These are phyloP conservation scores for Tubulanus polymorphus DNA, from an alignment of 2,888 invertebrate genomes.

Conservation along the genomic window DNA sequence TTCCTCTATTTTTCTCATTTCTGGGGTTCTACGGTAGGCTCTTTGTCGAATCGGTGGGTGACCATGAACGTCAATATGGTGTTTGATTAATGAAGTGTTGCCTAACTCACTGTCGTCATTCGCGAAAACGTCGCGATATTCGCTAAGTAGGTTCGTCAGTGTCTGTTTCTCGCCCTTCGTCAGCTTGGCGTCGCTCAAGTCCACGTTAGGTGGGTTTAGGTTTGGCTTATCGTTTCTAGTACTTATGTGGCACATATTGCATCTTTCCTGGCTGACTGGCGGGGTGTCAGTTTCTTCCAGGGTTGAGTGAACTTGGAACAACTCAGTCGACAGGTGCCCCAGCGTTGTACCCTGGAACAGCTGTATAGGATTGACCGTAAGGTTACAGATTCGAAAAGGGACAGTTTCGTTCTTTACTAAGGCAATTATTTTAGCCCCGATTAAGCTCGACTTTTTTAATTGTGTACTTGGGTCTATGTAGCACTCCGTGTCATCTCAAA, in stretches of 20 bases:
- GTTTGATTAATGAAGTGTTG: background rate
- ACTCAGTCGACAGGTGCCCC: background rate
- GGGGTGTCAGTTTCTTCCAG: too few species aligned
- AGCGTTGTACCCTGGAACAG: background rate
- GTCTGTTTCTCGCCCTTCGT: background rate
- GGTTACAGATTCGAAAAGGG: background rate
- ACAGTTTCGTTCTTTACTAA: background rate
- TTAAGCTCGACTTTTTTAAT: background rate
- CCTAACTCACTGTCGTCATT: background rate
- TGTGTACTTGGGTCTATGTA: background rate
- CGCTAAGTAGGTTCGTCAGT: background rate
- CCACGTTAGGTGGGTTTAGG: background rate
- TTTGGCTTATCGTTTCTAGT: too few species aligned
- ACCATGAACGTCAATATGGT: background rate
- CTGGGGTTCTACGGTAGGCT: background rate
- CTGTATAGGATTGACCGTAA: background rate
- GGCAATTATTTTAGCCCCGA: background rate
- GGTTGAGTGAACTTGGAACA: too few species aligned
- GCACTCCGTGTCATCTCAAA: too few species aligned
- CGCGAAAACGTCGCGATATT: background rate
- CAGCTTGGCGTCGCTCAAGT: background rate
- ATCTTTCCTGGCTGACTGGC: too few species aligned
- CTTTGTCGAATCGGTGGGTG: background rate
- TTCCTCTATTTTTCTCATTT: background rate
- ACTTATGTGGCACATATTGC: too few species aligned